A percentile compares a stretch with the other conserved stretches of the same genome.
These are phyloP conservation scores for Nemurella pictetii DNA, from an alignment of 2,888 invertebrate genomes.

Conservation along the genomic window DNA sequence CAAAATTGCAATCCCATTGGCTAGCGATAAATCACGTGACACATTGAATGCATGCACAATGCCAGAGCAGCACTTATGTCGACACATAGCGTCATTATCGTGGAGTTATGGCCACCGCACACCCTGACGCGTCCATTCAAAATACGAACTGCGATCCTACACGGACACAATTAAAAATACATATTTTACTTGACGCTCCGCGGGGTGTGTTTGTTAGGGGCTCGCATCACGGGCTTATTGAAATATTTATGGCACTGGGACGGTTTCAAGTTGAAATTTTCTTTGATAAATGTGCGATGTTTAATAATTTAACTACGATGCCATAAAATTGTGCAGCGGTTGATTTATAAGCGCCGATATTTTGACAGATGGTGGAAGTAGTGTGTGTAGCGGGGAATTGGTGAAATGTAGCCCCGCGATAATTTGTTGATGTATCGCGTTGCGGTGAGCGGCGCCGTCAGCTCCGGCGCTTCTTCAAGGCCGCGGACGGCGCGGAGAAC, in stretches of 20 bases:
- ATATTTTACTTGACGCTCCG: background rate
- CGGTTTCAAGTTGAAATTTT: background rate
- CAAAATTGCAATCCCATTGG: background rate
- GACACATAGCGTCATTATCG: slow-evolving; percentile 14
- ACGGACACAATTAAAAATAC: slow-evolving; percentile 15
- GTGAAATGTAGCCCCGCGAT: background rate
- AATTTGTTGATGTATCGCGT: background rate
- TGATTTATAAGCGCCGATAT: background rate
- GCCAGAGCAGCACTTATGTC: background rate
- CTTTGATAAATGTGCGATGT: background rate
- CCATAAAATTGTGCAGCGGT: background rate
- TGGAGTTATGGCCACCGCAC: background rate
- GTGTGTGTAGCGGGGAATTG: background rate
- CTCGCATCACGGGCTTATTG: background rate
- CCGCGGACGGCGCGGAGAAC: background rate
- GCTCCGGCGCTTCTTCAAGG: background rate
- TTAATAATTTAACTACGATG: background rate
- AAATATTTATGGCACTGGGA: background rate
- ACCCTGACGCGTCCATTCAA: background rate
- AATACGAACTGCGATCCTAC: background rate
- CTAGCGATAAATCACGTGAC: background rate
- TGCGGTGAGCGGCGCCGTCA: background rate
- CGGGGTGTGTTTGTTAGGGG: background rate
- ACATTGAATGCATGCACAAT: background rate
- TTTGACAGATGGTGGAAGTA: background rate